Evolutionary conservation across 2,113 vertebrate genomes (phyloP).

Genomic region (Neomonachus schauinslandi): DNA sequence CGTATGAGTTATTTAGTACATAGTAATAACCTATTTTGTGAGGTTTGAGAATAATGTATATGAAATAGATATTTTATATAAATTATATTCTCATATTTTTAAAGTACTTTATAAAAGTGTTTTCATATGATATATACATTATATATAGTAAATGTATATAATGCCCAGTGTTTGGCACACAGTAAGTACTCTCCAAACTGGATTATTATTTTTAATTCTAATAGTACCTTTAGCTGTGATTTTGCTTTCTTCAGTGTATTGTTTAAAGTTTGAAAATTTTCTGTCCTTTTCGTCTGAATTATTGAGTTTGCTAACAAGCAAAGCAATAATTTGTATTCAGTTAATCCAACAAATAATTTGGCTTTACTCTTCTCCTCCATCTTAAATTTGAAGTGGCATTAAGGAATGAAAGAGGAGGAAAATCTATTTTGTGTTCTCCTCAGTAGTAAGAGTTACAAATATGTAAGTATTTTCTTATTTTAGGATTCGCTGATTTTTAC

Average conservation of each 20-base stretch:
- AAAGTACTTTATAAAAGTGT: not conserved
- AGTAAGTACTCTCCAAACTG: not conserved
- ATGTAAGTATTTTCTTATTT: not conserved
- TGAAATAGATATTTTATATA: not conserved
- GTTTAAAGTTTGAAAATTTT: slow-evolving; percentile 31
- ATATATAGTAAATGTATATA: not conserved
- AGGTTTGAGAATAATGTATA: slow-evolving; percentile 14
- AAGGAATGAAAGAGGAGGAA: not conserved
- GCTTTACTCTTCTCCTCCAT: not conserved
- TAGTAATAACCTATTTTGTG: not conserved
- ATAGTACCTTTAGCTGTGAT: not conserved
- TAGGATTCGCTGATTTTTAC: not conserved
- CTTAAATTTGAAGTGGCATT: slow-evolving; percentile 27
- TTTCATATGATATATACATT: not conserved
- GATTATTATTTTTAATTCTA: not conserved
- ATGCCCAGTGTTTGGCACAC: not conserved
- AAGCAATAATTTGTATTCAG: not conserved
- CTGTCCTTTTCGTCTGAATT: slow-evolving; percentile 52
- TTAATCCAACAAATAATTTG: slow-evolving; percentile 10
- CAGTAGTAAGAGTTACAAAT: slow-evolving; percentile 38
- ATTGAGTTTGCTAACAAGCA: slow-evolving; percentile 16
- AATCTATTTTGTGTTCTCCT: not conserved
- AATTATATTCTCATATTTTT: not conserved
- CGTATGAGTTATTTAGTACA: not conserved
- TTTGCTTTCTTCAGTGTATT: slow-evolving; percentile 36